Evolutionary conservation across 2,888 invertebrate species (phyloP), one percentile per base, ranked within the genome.

Genomic region (Pristionchus exspectatus): DNA sequence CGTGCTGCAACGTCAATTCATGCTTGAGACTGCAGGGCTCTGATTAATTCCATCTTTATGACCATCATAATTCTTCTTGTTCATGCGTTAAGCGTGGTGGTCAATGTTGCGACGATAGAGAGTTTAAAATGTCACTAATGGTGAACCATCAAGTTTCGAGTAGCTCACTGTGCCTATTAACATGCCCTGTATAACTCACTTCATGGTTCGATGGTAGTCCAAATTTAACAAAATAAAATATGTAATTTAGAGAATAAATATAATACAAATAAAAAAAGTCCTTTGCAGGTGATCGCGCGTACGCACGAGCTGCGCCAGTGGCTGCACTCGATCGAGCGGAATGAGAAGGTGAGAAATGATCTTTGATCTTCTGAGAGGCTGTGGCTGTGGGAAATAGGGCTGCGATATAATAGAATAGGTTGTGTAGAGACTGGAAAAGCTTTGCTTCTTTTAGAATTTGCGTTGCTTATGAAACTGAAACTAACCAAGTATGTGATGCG

Each of bases 291-390:
- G 81, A n/a, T 81, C 50, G 81, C 81, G 7, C 81, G 81, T 3
- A 50, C 50, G 10, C 27, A 27, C 18, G 84, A 85, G 59, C 30
- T 85, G 33, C n/a, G 33, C 27, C 38, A 56, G 59, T 85, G 84
- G 84, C 84, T 85, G 33, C 56, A 85, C 33, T 85, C 84, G 21
- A 59, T 85, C 24, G 59, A 59, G 24, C 30, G 84, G 59, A 85
- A 85, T n/a, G 84, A 85, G 27, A 33, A 85, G 84, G 84, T 85
- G 59, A 50, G 27, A 7, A 16, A 9, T 72, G 69, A 72, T 30
- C 14, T 30, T 72, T 72, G 30, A 72, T 72, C 33, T 69, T n/a
- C n/a, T n/a, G n/a, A n/a, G n/a, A n/a, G n/a, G n/a, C n/a, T n/a
- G n/a, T n/a, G n/a, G n/a, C n/a, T n/a, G n/a, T n/a, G n/a, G n/a